phyloP scores from a whole-genome alignment of 2,113 vertebrate genomes.

The Gambusia holbrooki region DNA sequence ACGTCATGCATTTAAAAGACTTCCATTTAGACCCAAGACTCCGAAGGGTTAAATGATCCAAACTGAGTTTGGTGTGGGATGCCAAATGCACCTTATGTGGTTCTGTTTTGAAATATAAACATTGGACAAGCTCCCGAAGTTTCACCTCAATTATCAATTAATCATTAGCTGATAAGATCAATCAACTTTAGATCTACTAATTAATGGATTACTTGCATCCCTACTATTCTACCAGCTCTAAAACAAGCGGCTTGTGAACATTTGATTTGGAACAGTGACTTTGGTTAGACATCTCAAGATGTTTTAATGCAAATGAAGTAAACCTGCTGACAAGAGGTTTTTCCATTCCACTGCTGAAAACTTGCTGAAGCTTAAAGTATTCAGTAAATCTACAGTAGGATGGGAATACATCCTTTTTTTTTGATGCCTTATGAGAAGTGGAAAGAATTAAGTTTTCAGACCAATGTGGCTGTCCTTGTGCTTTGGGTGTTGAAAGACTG shows the following conservation, averaged over 20 bases:
- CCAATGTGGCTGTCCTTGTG: conserved; percentile 32
- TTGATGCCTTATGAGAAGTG: conserved; percentile 23
- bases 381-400: conserved; percentile 26
- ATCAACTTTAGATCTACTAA: no score
- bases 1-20: no score
- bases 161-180: no score
- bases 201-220: no score
- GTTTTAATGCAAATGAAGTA: conserved; percentile 44
- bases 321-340: conserved; percentile 52
- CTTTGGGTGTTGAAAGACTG: conserved; percentile 8
- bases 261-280: not conserved
- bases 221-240: no score
- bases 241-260: not conserved
- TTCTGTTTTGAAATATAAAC: no score
- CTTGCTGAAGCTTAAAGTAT: conserved; percentile 37
- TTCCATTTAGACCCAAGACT: no score
- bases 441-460: conserved; percentile 8
- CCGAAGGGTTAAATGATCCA: no score
- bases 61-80: no score
- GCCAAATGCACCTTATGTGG: no score
- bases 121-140: no score
- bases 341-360: conserved; percentile 31
- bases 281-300: conserved; percentile 38
- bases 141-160: no score
- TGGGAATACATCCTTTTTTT: conserved; percentile 27